Conservation (phyloP, 1,140 invertebrate species). For the Pteromalus puparum region DNA sequence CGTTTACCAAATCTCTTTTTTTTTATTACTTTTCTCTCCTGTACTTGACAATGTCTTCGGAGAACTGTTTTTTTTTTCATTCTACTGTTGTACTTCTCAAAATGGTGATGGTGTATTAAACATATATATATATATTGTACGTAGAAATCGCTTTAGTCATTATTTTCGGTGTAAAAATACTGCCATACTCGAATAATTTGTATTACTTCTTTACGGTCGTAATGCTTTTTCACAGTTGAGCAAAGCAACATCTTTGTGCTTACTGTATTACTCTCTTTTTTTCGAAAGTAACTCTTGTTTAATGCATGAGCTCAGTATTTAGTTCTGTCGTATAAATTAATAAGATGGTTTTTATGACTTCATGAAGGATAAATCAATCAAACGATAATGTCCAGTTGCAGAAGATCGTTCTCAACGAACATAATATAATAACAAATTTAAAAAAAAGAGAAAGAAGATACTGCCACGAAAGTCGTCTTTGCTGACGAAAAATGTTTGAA, state of each 20-base stretch:
- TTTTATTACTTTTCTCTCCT: constrained; percentile 11
- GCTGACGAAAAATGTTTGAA: constrained; percentile 24
- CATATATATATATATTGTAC: constrained; percentile 23
- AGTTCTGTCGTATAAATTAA: constrained; percentile 33
- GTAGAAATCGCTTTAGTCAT: constrained; percentile 44
- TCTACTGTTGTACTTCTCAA: constrained; percentile 26
- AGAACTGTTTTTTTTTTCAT: constrained; percentile 17
- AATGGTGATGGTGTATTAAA: constrained; percentile 42
- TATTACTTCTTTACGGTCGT: constrained; percentile 47
- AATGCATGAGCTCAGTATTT: constrained; percentile 51
- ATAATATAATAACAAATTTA: not conserved
- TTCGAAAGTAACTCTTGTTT: constrained; percentile 51
- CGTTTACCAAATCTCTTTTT: constrained; percentile 30
- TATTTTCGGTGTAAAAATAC: constrained; percentile 47
- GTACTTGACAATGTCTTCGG: constrained; percentile 19
- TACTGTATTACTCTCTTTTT: constrained; percentile 55
- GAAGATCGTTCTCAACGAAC: constrained; percentile 25
- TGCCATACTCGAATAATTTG: constrained; percentile 40
- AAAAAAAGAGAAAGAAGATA: not conserved
- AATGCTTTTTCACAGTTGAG: constrained; percentile 57
- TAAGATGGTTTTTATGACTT: not conserved
- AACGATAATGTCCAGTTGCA: constrained; percentile 1
- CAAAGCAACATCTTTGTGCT: constrained; percentile 57
- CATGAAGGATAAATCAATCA: constrained; percentile 25
- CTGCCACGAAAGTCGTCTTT: not conserved